Evolutionary conservation across 2,888 invertebrate species (phyloP), one percentile per base, ranked within the genome.

Genomic region (Caenorhabditis sinica): DNA sequence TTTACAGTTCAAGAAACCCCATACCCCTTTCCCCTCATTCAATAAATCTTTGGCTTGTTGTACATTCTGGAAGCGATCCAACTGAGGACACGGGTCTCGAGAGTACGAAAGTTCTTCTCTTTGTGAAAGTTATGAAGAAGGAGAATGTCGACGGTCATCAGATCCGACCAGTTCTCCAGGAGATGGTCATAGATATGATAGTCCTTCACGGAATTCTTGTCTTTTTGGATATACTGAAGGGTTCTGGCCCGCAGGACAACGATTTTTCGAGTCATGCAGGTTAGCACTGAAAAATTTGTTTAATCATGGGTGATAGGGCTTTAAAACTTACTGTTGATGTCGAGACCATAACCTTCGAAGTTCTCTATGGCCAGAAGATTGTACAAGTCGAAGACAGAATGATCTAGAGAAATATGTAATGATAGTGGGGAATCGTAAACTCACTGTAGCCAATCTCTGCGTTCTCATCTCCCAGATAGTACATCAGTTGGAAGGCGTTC

Each of bases 181-280:
- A 56, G 56, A 56, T 56, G 56, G 28, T 56, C 56, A 28, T 56
- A 56, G 25, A 56, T 56, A 15, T 56, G 56, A 56, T 56, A 56
- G 56, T 56, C 56, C 28, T 28, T 56, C 28, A 28, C 28, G 25
- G 25, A 25, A 15, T 56, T 15, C 13, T 56, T 6, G 28, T 56
- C 56, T 6, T 15, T 5, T 5, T 11, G 2, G 28, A 56, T 1
- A 8, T 13, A 17, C 28, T 56, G 56, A 25, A 56, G 15, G 15
- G 28, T 28, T 28, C 56, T 25, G 23, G 56, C 56, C 11, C 56
- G 56, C 13, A 25, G 2, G 23, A 28, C 6, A 0, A 28, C 56
- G 28, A 56, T 9, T 28, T 25, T 56, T 11, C 28, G 56, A 28
- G 56, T 28, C 9, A 56, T 15, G 8, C 25, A 11, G 0, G 56